Evolutionary conservation across 1,140 invertebrate species (phyloP).

Genomic region (Notospermus geniculatus): DNA sequence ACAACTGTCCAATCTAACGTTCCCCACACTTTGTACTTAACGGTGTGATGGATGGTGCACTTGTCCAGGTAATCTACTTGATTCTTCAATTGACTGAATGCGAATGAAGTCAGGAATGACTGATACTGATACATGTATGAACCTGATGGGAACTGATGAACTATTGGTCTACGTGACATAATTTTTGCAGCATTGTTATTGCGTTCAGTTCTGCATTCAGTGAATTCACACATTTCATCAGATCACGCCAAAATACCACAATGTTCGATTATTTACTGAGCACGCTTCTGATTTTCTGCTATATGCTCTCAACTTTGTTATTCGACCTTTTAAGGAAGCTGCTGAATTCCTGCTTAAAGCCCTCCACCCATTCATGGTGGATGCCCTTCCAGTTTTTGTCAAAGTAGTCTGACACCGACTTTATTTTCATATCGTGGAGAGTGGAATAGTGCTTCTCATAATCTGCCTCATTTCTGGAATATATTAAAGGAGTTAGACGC

Average conservation of each 20-base stretch:
- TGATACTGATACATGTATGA: background rate
- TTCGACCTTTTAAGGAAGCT: background rate
- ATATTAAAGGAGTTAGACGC: too few relatives aligned
- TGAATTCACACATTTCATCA: constrained; percentile 1
- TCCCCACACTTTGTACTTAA: background rate
- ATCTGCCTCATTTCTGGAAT: background rate
- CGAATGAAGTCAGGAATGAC: background rate
- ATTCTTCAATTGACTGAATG: background rate
- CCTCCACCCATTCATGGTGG: background rate
- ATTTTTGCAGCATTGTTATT: background rate
- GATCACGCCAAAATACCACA: constrained; percentile 4
- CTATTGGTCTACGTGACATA: too few relatives aligned
- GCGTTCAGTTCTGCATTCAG: constrained; percentile 1
- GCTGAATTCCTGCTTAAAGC: background rate
- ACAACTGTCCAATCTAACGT: background rate
- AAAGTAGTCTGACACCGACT: background rate
- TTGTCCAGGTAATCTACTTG: background rate
- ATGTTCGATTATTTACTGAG: background rate
- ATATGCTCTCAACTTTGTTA: background rate
- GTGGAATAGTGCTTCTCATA: background rate
- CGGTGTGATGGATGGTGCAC: background rate
- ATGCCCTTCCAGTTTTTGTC: background rate
- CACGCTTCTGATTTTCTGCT: background rate
- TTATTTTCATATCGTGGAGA: background rate
- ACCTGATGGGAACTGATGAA: constrained; percentile 1